phyloP scores from a whole-genome alignment of 2,888 invertebrate species.

The Lithodes maja region DNA sequence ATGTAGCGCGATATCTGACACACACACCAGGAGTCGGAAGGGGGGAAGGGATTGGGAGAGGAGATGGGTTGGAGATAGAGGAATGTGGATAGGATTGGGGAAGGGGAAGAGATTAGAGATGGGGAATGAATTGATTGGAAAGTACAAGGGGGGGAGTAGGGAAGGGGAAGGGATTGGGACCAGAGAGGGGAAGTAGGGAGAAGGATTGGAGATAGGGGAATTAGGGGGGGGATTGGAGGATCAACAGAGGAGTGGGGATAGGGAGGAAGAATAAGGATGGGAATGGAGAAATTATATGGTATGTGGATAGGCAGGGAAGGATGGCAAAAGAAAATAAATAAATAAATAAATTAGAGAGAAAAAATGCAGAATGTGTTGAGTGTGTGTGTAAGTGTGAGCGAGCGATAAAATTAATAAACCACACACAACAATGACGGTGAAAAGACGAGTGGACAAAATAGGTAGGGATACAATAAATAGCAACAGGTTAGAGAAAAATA shows the following conservation, averaged over 20 bases:
- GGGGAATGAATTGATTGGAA: neutral
- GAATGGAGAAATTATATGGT: neutral
- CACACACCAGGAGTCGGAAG: no score
- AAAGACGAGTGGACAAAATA: no score
- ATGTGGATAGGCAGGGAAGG: neutral
- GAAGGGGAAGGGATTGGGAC: neutral
- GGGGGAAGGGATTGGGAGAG: neutral
- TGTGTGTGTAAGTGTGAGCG: no score
- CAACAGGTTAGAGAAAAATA: no score
- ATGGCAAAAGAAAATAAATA: neutral
- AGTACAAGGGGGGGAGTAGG: neutral
- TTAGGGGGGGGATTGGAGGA: no score
- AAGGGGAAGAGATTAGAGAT: neutral
- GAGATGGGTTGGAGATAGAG: neutral
- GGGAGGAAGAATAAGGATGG: neutral
- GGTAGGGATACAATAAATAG: no score
- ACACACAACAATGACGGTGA: no score
- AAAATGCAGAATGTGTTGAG: no score
- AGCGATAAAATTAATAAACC: no score
- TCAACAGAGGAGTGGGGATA: neutral
- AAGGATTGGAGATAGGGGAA: neutral
- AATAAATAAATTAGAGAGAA: no score
- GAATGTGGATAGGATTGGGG: neutral
- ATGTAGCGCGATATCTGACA: slow-evolving; percentile 59
- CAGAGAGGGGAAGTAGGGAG: neutral